Base-by-base conservation (phyloP, 2,797 vertebrate genomes). In the Cyclura pinguis region DNA sequence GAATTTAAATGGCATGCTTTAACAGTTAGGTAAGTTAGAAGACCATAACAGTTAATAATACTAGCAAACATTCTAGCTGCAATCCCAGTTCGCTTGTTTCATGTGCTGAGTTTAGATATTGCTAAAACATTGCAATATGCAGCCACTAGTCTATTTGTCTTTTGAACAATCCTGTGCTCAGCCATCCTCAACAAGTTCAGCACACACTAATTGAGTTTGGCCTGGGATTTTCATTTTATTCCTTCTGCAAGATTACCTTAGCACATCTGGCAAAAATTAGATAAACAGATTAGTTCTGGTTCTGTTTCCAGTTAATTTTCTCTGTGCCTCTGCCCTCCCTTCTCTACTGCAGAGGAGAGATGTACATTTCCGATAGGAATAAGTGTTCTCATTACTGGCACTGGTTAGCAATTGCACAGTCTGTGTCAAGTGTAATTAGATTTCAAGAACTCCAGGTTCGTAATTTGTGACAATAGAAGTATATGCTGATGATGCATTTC, bases 201-300 rank as follows among this genome's bases (percentile, higher is more conserved):
- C 38, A 84, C 91, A 87, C 90, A 84, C 92, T 69, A 69, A 87
- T 55, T 88, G 69, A 92, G 87, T 59, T 92, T 93, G 80, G 69
- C 55, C 78, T 88, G 27, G 32, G 88, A 94, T 95, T 96, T 69
- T 93, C 55, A 94, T 95, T 69, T 94, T 92, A 94, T 93, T 95
- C 47, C 5, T 95, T 96, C 82, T 92, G 62, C 91, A 85, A 95
- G 92, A 94, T 96, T 95, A 95, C 94, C 86, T 95, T 94, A 95
- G 82, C 89, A 95, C 96, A 95, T 93, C 90, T 96, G 93, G 84
- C 88, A 92, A 92, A 95, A 95, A 95, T 97, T 96, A 96, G 69
- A 86, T 85, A 94, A 94, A 94, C n/a, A 95, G 93, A 95, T 96
- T 93, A 93, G 90, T 93, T 93, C 83, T 90, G 67, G 92, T 93